A percentile compares a stretch with the other conserved stretches of the same genome.
Evolutionary conservation across 30 jellyfish, hydroid and myxozoan genomes (phyloP).

Genomic region (Sanderia malayensis): DNA sequence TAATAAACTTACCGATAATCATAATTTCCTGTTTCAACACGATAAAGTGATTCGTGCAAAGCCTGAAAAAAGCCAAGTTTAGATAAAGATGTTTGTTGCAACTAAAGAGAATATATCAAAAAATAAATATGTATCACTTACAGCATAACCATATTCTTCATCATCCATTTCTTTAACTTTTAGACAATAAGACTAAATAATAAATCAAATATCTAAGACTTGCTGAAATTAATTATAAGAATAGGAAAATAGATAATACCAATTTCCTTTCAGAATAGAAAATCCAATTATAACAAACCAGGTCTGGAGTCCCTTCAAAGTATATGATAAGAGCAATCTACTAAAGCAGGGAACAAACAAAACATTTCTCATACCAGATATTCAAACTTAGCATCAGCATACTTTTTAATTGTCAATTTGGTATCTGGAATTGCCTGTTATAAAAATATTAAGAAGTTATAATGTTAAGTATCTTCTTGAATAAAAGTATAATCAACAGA

Average conservation of each 20-base stretch:
- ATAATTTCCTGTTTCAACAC: constrained; percentile 98
- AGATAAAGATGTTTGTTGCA: no score
- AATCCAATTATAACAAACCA: no score
- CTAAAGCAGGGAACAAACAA: not conserved
- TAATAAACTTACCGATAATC: constrained; percentile 96
- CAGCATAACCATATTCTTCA: constrained; percentile 99
- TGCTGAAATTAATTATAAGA: no score
- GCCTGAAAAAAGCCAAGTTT: constrained; percentile 82
- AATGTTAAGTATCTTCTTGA: no score
- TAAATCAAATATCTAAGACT: no score
- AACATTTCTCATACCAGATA: constrained; percentile 74
- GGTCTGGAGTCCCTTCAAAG: no score
- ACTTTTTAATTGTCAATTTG: constrained; percentile 83
- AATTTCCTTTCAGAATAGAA: no score
- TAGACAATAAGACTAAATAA: constrained; percentile 85
- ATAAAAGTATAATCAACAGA: no score
- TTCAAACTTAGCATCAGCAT: constrained; percentile 96
- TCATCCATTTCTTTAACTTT: constrained; percentile 99
- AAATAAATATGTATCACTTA: constrained; percentile 27
- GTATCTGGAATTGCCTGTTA: constrained; percentile 98
- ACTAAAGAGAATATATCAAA: no score
- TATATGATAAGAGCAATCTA: not conserved
- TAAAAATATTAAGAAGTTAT: no score
- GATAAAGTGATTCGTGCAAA: constrained; percentile 87
- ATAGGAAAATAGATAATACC: no score